These are phyloP conservation scores for Myotis yumanensis DNA, from an alignment of 2,113 vertebrate species.

Conservation along the genomic window DNA sequence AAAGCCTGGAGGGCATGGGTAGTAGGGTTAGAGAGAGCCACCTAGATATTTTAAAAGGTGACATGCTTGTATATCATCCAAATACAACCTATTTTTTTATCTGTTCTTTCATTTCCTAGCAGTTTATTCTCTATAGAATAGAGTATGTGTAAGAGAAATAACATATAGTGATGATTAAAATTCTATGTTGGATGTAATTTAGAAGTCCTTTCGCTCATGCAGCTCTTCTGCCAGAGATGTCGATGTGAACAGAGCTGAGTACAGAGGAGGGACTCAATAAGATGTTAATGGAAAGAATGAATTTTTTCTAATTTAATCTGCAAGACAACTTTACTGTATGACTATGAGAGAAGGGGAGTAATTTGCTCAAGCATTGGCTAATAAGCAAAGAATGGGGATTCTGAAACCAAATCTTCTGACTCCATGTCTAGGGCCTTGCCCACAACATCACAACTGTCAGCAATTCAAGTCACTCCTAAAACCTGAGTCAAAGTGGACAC, in stretches of 20 bases:
- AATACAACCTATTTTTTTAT: neutral
- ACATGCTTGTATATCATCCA: neutral
- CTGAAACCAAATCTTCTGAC: neutral
- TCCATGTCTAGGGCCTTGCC: neutral
- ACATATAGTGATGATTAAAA: neutral
- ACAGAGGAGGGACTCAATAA: neutral
- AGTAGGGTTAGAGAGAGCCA: neutral
- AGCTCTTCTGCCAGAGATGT: neutral
- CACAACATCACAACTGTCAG: neutral
- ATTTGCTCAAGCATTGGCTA: neutral
- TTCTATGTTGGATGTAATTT: neutral
- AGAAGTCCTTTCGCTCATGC: neutral
- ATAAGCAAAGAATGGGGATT: neutral
- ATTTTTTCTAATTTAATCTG: neutral
- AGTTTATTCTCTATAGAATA: neutral
- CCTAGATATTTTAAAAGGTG: neutral
- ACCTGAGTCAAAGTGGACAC: neutral
- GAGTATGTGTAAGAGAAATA: neutral
- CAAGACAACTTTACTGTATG: neutral
- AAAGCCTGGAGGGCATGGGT: neutral
- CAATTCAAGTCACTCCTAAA: neutral
- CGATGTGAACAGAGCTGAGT: neutral
- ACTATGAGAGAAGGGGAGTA: neutral
- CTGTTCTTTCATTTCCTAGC: neutral
- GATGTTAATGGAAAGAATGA: neutral